Evolutionary conservation across 2,888 invertebrate genomes (phyloP), one percentile per base, ranked within the genome.

Genomic region (Aromia moschata): DNA sequence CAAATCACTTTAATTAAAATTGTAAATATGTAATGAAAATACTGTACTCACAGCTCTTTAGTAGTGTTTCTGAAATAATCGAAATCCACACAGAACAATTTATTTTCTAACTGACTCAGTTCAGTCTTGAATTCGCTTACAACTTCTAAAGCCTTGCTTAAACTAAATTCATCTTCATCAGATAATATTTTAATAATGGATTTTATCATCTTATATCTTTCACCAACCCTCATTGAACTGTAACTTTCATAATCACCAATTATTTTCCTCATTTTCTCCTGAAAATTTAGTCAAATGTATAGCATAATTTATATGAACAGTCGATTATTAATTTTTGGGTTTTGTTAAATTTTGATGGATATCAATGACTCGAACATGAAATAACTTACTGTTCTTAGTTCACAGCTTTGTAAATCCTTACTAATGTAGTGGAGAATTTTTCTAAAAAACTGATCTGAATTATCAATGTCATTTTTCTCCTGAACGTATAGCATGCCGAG

Each of bases 391-490:
- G 55, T 68, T 58, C 71, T 64, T 5, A 40, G 38, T 10, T 38
- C 44, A 47, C 68, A 70, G 31, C 38, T 62, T 9, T 66, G 25
- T 15, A 72, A 43, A 64, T 71, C 66, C 14, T 60, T 58, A 31
- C 46, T 60, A 16, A 69, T 64, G 54, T 73, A 71, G 5, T 54
- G 30, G 2, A 59, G 18, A 20, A 69, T 53, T 55, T 68, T 66
- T 55, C 58, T 63, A 16, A 70, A 69, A 43, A 70, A 70, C 20
- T 49, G 52, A n/a, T 62, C 63, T 1, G 62, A 58, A 36, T 46
- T 31, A 16, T 66, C 59, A 30, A 74, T 64, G 40, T 70, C 65
- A 15, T 62, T 56, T 17, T 60, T 66, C 46, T 72, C 68, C 52
- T 62, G 47, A 9, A 45, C 40, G 36, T 67, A 68, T 37, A 73